Conservation (phyloP, 2,888 invertebrate genomes). For the Nowickia ferox region DNA sequence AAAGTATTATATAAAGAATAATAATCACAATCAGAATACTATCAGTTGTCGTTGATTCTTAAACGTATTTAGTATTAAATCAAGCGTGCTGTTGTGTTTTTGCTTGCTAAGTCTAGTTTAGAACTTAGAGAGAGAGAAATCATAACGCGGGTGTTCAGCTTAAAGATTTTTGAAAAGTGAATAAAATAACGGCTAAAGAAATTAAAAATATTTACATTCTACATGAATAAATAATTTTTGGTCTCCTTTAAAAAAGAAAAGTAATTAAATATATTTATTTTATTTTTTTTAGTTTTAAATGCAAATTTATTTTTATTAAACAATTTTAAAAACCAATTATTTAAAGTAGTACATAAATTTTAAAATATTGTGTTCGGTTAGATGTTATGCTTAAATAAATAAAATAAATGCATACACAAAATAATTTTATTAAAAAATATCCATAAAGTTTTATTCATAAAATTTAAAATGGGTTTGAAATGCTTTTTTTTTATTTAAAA, state of each 20-base stretch:
- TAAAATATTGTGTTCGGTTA: neutral
- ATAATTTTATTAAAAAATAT: too few relatives aligned
- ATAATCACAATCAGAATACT: conserved; percentile 80
- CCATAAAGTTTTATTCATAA: too few relatives aligned
- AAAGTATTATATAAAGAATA: conserved; percentile 77
- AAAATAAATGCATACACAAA: too few relatives aligned
- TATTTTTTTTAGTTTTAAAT: neutral
- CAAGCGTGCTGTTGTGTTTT: conserved; percentile 10
- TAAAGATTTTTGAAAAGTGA: neutral
- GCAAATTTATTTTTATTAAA: neutral
- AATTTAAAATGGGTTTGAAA: too few relatives aligned
- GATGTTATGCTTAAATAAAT: neutral
- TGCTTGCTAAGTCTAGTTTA: conserved; percentile 7
- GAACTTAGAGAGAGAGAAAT: conserved; percentile 26
- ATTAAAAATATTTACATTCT: neutral
- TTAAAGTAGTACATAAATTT: too few relatives aligned
- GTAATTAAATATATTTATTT: neutral
- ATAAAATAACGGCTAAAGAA: neutral
- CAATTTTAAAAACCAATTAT: neutral
- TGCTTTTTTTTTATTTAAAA: too few relatives aligned
- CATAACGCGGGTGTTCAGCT: conserved; percentile 6
- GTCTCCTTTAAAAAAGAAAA: conserved; percentile 10
- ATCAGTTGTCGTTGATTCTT: conserved; percentile 77
- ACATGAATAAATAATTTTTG: neutral
- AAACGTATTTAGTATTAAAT: neutral